Evolutionary conservation across 2,113 vertebrate genomes (phyloP).

Genomic region (Globicephala melas): DNA sequence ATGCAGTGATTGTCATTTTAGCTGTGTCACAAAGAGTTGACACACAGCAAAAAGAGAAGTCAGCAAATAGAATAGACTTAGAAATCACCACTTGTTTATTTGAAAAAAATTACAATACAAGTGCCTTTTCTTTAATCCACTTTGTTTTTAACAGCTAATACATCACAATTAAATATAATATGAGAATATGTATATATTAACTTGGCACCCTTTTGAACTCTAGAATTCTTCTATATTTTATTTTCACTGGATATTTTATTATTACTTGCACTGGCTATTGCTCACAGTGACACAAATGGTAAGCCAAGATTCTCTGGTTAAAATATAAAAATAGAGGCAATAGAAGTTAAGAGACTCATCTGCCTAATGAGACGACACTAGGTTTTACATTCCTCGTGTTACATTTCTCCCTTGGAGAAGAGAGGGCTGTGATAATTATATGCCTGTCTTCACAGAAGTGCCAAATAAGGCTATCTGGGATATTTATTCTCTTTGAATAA

Average conservation of each 20-base stretch:
- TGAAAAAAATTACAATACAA: neutral
- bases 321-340: slow-evolving; percentile 1
- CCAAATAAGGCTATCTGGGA: neutral
- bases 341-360: neutral
- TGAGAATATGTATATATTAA: neutral
- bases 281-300: neutral
- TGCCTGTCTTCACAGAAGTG: neutral
- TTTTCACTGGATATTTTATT: neutral
- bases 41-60: neutral
- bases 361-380: neutral
- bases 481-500: neutral
- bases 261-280: neutral
- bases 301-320: neutral
- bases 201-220: neutral
- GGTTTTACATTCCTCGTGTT: neutral
- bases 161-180: neutral
- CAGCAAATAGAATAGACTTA: neutral
- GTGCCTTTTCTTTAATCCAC: neutral
- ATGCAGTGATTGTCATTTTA: neutral
- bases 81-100: neutral
- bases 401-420: neutral
- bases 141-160: neutral
- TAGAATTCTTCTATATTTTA: neutral
- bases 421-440: neutral
- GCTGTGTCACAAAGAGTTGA: slow-evolving; percentile 12